phyloP scores from a whole-genome alignment of 2,888 invertebrate genomes.

The Willowsia nigromaculata region DNA sequence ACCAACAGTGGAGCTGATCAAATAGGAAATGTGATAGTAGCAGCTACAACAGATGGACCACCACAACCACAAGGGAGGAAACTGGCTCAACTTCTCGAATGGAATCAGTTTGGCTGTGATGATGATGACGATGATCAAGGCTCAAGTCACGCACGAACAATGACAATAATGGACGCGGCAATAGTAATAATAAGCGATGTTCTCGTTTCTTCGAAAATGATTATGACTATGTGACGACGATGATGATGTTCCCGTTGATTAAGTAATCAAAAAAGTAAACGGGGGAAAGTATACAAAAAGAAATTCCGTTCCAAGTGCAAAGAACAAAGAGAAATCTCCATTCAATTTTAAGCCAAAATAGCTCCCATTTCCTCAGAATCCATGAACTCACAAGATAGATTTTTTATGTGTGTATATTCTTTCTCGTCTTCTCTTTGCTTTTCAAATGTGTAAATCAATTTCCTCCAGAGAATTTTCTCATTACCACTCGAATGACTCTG shows the following conservation, averaged over 20 bases:
- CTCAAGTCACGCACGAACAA: slow-evolving; percentile 20
- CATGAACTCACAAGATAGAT: not conserved
- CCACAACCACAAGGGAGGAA: slow-evolving; percentile 56
- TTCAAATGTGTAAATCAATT: slow-evolving; percentile 52
- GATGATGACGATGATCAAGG: not conserved
- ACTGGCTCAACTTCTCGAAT: slow-evolving; percentile 55
- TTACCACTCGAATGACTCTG: slow-evolving; percentile 32
- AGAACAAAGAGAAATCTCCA: not conserved
- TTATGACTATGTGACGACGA: not conserved
- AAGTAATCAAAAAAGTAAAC: slow-evolving; percentile 4
- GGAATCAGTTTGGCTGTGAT: slow-evolving; percentile 50
- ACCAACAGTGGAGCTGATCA: slow-evolving; percentile 57
- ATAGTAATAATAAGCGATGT: not conserved
- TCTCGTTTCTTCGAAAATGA: not conserved
- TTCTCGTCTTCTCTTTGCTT: not conserved
- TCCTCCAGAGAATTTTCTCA: slow-evolving; percentile 57
- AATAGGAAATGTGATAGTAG: slow-evolving; percentile 51
- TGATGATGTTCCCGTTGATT: not conserved
- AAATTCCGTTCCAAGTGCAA: not conserved
- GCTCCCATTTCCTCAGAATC: not conserved
- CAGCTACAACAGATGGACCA: slow-evolving; percentile 61
- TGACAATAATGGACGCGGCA: not conserved
- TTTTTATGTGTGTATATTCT: not conserved
- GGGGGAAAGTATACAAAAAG: not conserved
- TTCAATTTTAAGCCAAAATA: slow-evolving; percentile 1